Evolutionary conservation across 2,888 invertebrate species (phyloP), one percentile per base, ranked within the genome.

Genomic region (Drosophila borealis): DNA sequence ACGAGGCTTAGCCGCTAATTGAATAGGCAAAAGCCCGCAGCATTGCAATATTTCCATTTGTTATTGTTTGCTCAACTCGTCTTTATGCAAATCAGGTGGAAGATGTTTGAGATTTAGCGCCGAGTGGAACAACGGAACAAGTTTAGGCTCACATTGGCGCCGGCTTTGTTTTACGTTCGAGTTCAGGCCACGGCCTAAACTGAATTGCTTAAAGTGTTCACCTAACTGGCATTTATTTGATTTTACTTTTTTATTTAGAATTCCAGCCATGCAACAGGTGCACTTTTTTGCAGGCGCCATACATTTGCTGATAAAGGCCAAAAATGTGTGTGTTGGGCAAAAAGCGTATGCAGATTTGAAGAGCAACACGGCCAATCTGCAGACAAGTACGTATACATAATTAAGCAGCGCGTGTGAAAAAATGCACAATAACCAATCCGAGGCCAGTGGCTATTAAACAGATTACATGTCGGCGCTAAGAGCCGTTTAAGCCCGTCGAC

Each of bases 381-480:
- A 19, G 37, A 9, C 29, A 75, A 37, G 25, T 42, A 44, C 62
- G 11, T 57, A 48, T 41, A 14, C 51, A 73, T 72, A 79, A 74
- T 69, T 60, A 63, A 55, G 51, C 25, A 55, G 51, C 41, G 56
- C 78, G 73, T 77, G 80, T 80, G 72, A 77, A 80, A 79, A 70
- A 64, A 65, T 60, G 61, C 56, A 64, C 45, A 80, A 60, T 50
- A 48, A 44, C 39, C 53, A 50, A 56, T 54, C 46, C 48, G 50
- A 19, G 65, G 53, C 50, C 67, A 75, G 55, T 65, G 74, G 78
- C 90, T 83, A 90, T 91, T 91, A 90, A 89, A 73, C 83, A 85
- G 91, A 89, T 90, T 89, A 88, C 88, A 88, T 71, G 83, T 66
- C 76, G 78, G 81, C 89, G 80, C 79, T 81, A 75, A 80, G 80